A percentile compares a stretch with the other conserved stretches of the same genome.
Evolutionary conservation across 2,113 vertebrate genomes (phyloP).

Genomic region (Narcine bancroftii): DNA sequence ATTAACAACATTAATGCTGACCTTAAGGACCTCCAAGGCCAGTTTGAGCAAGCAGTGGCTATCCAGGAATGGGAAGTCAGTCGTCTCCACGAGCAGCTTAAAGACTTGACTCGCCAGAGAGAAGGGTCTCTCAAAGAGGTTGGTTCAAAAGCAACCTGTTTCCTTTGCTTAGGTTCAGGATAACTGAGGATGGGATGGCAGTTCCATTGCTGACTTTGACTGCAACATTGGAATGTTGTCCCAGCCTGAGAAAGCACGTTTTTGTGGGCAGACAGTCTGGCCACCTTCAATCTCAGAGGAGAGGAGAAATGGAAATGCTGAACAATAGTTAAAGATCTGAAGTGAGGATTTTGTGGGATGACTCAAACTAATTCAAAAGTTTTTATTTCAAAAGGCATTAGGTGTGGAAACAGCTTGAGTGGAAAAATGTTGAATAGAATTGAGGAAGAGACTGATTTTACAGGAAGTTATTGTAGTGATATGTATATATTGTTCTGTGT

Average conservation of each 20-base stretch:
- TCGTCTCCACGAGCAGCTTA: slow-evolving; percentile 52
- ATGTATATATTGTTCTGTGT: too few species aligned
- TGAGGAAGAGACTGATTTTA: background rate
- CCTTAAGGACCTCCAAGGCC: slow-evolving; percentile 49
- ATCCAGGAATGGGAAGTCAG: slow-evolving; percentile 49
- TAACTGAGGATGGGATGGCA: background rate
- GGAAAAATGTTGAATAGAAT: background rate
- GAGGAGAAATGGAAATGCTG: background rate
- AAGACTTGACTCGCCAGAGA: slow-evolving; percentile 48
- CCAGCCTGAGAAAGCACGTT: background rate
- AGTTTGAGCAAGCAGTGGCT: slow-evolving; percentile 56
- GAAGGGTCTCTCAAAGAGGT: slow-evolving; percentile 37
- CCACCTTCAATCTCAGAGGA: background rate
- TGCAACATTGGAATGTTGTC: too few species aligned
- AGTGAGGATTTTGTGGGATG: background rate
- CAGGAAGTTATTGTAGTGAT: background rate
- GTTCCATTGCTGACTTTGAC: background rate
- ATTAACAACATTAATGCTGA: slow-evolving; percentile 44
- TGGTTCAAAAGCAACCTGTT: background rate
- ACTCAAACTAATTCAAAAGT: background rate
- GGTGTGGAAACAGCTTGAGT: background rate
- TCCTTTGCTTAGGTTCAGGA: background rate
- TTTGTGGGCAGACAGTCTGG: background rate
- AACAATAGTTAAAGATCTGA: background rate
- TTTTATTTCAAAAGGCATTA: background rate